Conservation (phyloP, 1,140 invertebrate genomes). For the Bombus vancouverensis region DNA sequence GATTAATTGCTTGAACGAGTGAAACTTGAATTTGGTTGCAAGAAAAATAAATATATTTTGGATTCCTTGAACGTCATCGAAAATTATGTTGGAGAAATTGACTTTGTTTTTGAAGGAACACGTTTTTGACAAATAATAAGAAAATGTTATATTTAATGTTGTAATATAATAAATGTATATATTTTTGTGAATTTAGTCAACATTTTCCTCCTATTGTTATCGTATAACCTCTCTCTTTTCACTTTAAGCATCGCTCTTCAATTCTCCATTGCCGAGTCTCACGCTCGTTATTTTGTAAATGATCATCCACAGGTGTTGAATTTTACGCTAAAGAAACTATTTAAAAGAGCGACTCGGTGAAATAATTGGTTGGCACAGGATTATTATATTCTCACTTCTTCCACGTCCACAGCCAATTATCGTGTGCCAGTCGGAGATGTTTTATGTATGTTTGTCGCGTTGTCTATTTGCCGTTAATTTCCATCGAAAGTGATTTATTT, state of each 20-base stretch:
- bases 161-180: neutral
- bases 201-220: neutral
- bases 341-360: conserved; percentile 19
- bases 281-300: conserved; percentile 8
- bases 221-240: neutral
- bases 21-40: neutral
- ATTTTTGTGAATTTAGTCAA: neutral
- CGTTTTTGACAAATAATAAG: too few species aligned
- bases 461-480: conserved; percentile 7
- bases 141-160: too few species aligned
- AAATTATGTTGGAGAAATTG: too few species aligned
- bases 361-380: neutral
- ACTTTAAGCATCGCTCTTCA: neutral
- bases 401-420: neutral
- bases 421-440: too few species aligned
- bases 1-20: neutral
- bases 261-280: neutral
- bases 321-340: neutral
- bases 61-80: too few species aligned
- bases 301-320: neutral
- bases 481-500: neutral
- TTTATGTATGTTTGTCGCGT: neutral
- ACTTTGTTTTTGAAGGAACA: too few species aligned
- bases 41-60: too few species aligned
- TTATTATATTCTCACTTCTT: neutral